phyloP scores from a whole-genome alignment of 2,888 invertebrate species.

The Loripinus fragilis region DNA sequence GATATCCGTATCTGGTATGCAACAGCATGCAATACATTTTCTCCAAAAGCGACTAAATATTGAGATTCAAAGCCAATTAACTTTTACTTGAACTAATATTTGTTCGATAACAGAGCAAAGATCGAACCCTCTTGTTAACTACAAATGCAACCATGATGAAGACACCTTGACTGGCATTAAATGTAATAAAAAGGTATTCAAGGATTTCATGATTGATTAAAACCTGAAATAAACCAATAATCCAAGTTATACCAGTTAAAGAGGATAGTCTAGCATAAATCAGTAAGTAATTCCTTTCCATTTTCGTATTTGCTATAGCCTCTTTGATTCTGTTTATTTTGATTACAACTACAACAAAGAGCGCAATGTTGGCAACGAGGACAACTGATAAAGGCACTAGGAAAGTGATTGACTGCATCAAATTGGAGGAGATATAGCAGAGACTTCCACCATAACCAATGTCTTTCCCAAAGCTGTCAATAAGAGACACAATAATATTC shows the following conservation, averaged over 20 bases:
- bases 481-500: constrained; percentile 22
- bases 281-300: constrained; percentile 34
- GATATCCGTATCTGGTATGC: too few species aligned
- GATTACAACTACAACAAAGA: constrained; percentile 36
- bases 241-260: constrained; percentile 51
- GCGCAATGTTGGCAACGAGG: constrained; percentile 26
- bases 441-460: constrained; percentile 43
- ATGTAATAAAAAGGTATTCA: constrained; percentile 48
- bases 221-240: constrained; percentile 31
- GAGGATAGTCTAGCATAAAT: constrained; percentile 49
- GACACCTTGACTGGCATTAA: constrained; percentile 45
- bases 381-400: constrained; percentile 34
- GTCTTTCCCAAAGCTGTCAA: neutral
- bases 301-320: constrained; percentile 12
- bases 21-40: too few species aligned
- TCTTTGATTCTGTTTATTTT: constrained; percentile 30
- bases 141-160: constrained; percentile 53
- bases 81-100: too few species aligned
- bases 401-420: constrained; percentile 42
- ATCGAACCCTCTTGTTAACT: constrained; percentile 32
- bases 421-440: constrained; percentile 39
- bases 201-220: constrained; percentile 23
- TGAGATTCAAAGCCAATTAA: too few species aligned
- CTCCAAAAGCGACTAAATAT: too few species aligned
- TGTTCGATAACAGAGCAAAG: neutral